Evolutionary conservation across 2,113 vertebrate genomes (phyloP).

Genomic region (Microtus pennsylvanicus): DNA sequence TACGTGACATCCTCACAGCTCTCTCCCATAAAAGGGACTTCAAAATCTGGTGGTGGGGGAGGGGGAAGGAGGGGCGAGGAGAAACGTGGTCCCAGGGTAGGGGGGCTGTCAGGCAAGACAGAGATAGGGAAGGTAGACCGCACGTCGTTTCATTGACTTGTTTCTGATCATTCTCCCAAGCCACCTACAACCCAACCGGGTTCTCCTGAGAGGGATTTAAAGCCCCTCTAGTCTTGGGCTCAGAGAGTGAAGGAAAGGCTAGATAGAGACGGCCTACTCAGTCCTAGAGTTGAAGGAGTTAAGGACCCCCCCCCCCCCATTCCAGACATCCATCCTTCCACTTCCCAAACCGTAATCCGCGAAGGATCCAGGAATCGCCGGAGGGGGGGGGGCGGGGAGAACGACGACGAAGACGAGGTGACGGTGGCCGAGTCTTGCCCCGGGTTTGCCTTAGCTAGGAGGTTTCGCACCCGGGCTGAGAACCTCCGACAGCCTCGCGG

Average conservation of each 20-base stretch:
- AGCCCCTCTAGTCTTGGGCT: neutral
- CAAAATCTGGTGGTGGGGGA: slow-evolving; percentile 72
- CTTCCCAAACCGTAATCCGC: neutral
- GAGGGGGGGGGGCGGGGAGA: neutral
- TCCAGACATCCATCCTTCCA: slow-evolving; percentile 37
- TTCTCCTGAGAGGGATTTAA: neutral
- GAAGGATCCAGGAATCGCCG: slow-evolving; percentile 57
- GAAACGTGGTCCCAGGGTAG: neutral
- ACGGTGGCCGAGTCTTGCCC: neutral
- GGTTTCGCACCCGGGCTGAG: neutral
- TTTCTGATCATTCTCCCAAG: neutral
- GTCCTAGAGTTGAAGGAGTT: slow-evolving; percentile 79
- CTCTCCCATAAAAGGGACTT: slow-evolving; percentile 80
- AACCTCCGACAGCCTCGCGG: neutral
- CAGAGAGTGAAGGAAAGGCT: slow-evolving; percentile 19
- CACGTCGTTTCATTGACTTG: neutral
- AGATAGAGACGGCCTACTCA: slow-evolving; percentile 18
- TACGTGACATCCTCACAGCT: slow-evolving; percentile 71
- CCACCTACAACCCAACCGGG: neutral
- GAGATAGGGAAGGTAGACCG: neutral
- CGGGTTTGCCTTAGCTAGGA: slow-evolving; percentile 9
- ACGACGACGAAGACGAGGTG: neutral
- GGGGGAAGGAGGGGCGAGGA: slow-evolving; percentile 28
- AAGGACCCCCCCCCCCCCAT: slow-evolving; percentile 63
- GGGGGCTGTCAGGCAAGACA: neutral